A percentile compares a stretch with the other conserved stretches of the same genome.
These are phyloP conservation scores for Ditylenchus weischeri DNA, from an alignment of 2,888 invertebrate species.

Conservation along the genomic window DNA sequence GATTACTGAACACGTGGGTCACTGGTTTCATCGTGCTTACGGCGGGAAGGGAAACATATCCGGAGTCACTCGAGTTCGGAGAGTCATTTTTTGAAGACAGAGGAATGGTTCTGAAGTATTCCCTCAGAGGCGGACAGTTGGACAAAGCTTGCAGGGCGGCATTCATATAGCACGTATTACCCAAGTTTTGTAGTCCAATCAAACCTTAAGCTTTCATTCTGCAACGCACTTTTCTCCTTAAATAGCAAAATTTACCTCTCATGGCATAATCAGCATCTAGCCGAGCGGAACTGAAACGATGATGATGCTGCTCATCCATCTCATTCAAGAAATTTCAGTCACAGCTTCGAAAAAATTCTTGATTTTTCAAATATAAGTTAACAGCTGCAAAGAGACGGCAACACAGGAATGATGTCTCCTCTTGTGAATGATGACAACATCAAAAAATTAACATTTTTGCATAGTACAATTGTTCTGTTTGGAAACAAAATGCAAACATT, in stretches of 20 bases:
- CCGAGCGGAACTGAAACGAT: too few relatives aligned
- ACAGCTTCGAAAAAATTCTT: neutral
- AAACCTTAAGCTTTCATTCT: neutral
- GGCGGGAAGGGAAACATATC: neutral
- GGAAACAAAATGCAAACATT: too few relatives aligned
- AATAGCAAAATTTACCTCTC: too few relatives aligned
- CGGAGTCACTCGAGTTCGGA: neutral
- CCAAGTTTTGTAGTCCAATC: slow-evolving; percentile 3
- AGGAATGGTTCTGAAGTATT: slow-evolving; percentile 35
- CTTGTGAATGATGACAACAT: too few relatives aligned
- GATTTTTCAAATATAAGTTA: too few relatives aligned
- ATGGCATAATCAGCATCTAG: too few relatives aligned
- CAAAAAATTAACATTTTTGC: too few relatives aligned
- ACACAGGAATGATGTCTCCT: too few relatives aligned
- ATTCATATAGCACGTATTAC: slow-evolving; percentile 42
- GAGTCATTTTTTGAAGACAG: neutral
- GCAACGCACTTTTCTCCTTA: neutral
- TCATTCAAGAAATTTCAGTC: neutral
- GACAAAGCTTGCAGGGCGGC: slow-evolving; percentile 49
- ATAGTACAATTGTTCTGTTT: too few relatives aligned
- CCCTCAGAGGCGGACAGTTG: slow-evolving; percentile 46
- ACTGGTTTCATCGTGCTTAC: slow-evolving; percentile 1
- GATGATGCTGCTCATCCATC: neutral
- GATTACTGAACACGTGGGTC: slow-evolving; percentile 26
- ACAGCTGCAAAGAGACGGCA: too few relatives aligned